Base-by-base conservation (phyloP, 2,113 vertebrate species). In the Lepidothrix coronata region DNA sequence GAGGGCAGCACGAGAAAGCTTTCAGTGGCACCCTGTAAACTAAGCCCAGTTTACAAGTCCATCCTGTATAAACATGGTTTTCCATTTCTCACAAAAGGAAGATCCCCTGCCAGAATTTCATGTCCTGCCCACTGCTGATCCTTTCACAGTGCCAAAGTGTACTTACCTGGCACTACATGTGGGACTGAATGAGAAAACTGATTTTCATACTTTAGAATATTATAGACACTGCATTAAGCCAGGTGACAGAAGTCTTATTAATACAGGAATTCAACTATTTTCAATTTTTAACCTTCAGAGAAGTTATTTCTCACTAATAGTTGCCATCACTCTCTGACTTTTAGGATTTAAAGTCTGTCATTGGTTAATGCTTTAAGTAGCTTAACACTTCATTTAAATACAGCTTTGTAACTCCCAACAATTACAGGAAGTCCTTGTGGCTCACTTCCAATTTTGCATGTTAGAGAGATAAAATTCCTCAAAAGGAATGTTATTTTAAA, bases 301-400 rank as follows among this genome's bases (percentile, higher is more conserved):
- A 83, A 77, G 78, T 49, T 88, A 81, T 44, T 31, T 68, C 75
- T 88, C 57, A 65, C 27, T 51, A 52, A 52, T 21, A 67, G 30
- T 46, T 31, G 91, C 89, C 85, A 71, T 83, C 18, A 1, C n/a
- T 63, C 88, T 88, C 55, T 55, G 54, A 55, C 51, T 86, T 92
- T 61, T 59, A 63, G 76, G 49, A 51, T 84, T 77, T 54, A 4
- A 88, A 95, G 39, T 76, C 76, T 76, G 65, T 59, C 81, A 89
- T 61, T 1, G 7, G 93, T 88, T 88, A 96, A 97, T 76, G 72
- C 74, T 90, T 63, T 77, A 96, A 97, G 90, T 22, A 91, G 87
- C 90, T 97, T 93, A 93, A 82, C 79, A 62, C 91, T 94, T 92
- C 93, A 95, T 96, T 97, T 95, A 96, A 96, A 97, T 59, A 91